Evolutionary conservation across 2,797 vertebrate genomes (phyloP), one percentile per base, ranked within the genome.

Genomic region (Xiphophorus birchmanni): DNA sequence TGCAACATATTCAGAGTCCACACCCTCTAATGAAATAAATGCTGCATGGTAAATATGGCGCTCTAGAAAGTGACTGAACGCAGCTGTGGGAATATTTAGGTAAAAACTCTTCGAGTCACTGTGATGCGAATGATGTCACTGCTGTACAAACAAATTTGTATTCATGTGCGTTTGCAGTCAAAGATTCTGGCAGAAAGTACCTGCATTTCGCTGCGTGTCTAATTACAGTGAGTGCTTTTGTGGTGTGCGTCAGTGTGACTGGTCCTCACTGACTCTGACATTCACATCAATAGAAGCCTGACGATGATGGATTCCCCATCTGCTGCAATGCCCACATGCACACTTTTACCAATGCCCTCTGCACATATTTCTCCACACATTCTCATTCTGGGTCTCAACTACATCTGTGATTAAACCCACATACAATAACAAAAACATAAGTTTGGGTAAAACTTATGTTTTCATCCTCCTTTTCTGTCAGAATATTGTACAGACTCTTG

Each of bases 151-250:
- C 10, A 32, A 1, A 58, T 77, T 42, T 78, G 69, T 74, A 26
- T 78, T 63, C 63, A 13, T 77, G 52, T 76, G 73, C 63, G 81
- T 50, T 23, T 74, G 40, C 9, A 75, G 50, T 44, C 15, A 67
- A 47, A 58, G 48, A 83, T 73, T 40, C 50, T 73, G 65, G 58
- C 32, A 45, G 45, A 76, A 60, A 73, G 40, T n/a, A 71, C 67
- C 40, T 45, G 67, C 67, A 3, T 91, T 80, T 90, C 76, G 80
- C 83, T 83, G 76, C 84, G 81, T 89, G 89, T 90, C 86, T 95
- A 95, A 96, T 96, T 95, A 95, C 85, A 90, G 90, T 94, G 94
- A 96, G 94, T 95, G 94, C 95, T 93, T 75, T 92, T 90, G 88
- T 90, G 89, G 90, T 89, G 90, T 76, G 86, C 87, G 89, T 90